Evolutionary conservation across 2,888 invertebrate genomes (phyloP), one percentile per base, ranked within the genome.

Genomic region (Zhuqinia jingwanae): DNA sequence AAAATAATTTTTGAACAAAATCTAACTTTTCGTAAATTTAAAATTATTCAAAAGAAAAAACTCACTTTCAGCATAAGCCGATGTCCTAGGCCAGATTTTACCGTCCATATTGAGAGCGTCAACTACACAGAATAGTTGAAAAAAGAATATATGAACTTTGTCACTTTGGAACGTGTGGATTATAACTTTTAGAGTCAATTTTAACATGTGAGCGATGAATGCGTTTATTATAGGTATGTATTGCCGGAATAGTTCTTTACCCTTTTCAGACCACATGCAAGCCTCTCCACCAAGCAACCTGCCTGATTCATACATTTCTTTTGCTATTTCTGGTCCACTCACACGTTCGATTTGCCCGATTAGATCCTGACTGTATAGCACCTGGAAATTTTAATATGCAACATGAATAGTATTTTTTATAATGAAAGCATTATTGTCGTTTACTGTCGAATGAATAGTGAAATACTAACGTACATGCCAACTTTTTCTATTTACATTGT

Each of bases 221-320:
- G 63, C 3, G 17, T 68, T 68, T 10, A 25, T n/a, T 22, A 11
- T 25, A 60, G n/a, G n/a, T n/a, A n/a, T n/a, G n/a, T n/a, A n/a
- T n/a, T n/a, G n/a, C n/a, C n/a, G n/a, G n/a, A 15, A 45, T 20
- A 22, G 47, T 53, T 53, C 50, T 20, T 73, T 70, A 60, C 89
- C 94, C 93, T 97, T 97, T 92, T 97, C 97, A 0, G 96, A 95
- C 97, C 97, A 98, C 82, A 97, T 93, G 2, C 96, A 94, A 0
- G 96, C 96, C 92, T 97, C 97, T 0, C 95, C 95, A n/a, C 97
- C 97, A 93, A 93, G 92, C 10, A 95, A 90, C 27, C 91, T 90
- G 8, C 89, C 87, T 0, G 82, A 50, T 10, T 85, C 70, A 50
- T 87, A 88, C 13, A 89, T 84, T 56, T 85, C 77, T 27, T 85